Percentiles rank a stretch among this genome's conserved stretches.
Conservation (phyloP, 2,888 invertebrate genomes). For the Schrankia costaestrigalis region DNA sequence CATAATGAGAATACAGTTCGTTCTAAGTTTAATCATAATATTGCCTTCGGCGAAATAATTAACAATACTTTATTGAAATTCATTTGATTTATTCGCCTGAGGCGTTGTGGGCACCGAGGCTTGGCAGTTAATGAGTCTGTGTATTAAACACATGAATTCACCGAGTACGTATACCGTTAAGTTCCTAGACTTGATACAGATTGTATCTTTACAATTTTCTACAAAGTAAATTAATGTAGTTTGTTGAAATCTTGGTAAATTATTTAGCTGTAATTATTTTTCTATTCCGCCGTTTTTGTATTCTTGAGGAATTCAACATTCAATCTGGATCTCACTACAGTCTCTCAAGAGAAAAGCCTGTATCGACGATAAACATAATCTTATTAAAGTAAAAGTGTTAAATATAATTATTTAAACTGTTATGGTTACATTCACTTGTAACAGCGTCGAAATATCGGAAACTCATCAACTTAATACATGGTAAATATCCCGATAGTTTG, state of each 20-base stretch:
- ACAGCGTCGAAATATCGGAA: too few relatives aligned
- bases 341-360: background rate
- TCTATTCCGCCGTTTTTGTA: too few relatives aligned
- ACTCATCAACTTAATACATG: too few relatives aligned
- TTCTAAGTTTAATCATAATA: constrained; percentile 16
- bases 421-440: too few relatives aligned
- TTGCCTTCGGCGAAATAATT: constrained; percentile 26
- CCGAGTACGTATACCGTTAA: background rate
- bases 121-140: constrained; percentile 24
- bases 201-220: too few relatives aligned
- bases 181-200: background rate
- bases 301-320: too few relatives aligned
- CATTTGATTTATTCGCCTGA: constrained; percentile 26
- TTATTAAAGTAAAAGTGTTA: background rate
- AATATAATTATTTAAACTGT: too few relatives aligned
- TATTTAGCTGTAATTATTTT: background rate
- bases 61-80: constrained; percentile 31
- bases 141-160: constrained; percentile 2
- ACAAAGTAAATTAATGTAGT: too few relatives aligned
- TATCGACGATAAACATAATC: background rate
- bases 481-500: too few relatives aligned
- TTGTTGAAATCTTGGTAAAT: background rate
- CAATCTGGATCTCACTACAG: too few relatives aligned
- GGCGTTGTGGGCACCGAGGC: constrained; percentile 14
- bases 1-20: constrained; percentile 17